phyloP scores from a whole-genome alignment of 2,888 invertebrate genomes.

The Thalpophila matura region DNA sequence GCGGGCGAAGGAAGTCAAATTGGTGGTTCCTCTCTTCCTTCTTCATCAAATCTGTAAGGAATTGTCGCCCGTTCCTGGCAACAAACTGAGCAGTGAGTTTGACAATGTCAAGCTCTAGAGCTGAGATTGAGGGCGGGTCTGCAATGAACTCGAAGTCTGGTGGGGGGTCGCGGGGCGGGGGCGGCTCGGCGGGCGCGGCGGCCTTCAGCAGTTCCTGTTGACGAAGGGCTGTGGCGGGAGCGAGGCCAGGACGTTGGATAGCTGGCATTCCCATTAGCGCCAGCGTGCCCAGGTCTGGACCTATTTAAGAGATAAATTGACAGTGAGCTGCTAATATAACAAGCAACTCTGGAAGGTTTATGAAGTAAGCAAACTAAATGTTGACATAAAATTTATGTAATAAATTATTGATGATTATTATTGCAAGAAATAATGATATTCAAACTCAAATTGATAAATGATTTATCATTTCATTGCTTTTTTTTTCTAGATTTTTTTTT shows the following conservation, averaged over 20 bases:
- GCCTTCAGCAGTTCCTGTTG: slow-evolving; percentile 97
- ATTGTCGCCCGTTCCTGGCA: slow-evolving; percentile 99
- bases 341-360: no score
- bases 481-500: no score
- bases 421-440: no score
- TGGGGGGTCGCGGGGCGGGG: slow-evolving; percentile 97
- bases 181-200: slow-evolving; percentile 96
- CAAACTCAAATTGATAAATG: no score
- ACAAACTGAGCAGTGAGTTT: slow-evolving; percentile 99
- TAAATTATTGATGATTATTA: no score
- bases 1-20: slow-evolving; percentile 99
- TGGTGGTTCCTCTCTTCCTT: slow-evolving; percentile 99
- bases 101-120: slow-evolving; percentile 99
- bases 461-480: no score
- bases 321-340: neutral
- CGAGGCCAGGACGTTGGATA: slow-evolving; percentile 89
- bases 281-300: slow-evolving; percentile 71
- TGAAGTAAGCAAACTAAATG: no score
- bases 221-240: slow-evolving; percentile 95
- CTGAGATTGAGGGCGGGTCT: slow-evolving; percentile 99
- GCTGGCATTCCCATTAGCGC: slow-evolving; percentile 59
- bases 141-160: slow-evolving; percentile 98
- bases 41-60: slow-evolving; percentile 99
- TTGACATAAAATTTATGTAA: no score
- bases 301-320: slow-evolving; percentile 42